phyloP scores from a whole-genome alignment of 1,140 invertebrate species.

The Cydia splendana region DNA sequence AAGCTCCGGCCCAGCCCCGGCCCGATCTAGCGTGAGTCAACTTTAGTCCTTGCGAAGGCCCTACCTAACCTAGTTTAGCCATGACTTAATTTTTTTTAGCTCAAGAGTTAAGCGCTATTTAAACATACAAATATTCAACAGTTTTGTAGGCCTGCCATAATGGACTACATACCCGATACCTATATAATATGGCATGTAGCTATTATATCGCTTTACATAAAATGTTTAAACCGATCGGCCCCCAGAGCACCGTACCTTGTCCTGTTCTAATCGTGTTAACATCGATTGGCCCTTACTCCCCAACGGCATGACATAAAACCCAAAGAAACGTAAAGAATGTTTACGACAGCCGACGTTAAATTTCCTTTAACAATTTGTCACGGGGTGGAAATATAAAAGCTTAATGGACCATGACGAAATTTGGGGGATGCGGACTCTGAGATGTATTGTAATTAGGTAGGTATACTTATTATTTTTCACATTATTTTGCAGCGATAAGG shows the following conservation, averaged over 20 bases:
- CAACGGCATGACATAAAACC: constrained; percentile 31
- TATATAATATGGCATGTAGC: too few relatives aligned
- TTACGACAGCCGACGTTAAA: constrained; percentile 19
- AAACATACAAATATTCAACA: too few relatives aligned
- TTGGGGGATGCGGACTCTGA: constrained; percentile 9
- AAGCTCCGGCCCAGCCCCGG: too few relatives aligned
- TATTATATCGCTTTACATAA: background rate
- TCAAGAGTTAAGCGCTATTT: too few relatives aligned
- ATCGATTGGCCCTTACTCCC: constrained; percentile 39
- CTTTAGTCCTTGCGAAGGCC: too few relatives aligned
- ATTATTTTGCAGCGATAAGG: background rate
- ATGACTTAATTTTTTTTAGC: too few relatives aligned
- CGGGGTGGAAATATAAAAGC: constrained; percentile 14
- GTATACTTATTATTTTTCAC: background rate
- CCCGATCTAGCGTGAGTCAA: too few relatives aligned
- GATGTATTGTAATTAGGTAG: background rate
- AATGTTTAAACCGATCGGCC: background rate
- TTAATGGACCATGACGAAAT: constrained; percentile 1
- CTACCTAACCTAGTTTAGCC: too few relatives aligned
- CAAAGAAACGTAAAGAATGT: constrained; percentile 30
- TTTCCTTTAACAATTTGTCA: constrained; percentile 22
- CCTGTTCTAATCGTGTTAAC: constrained; percentile 44
- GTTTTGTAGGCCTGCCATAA: too few relatives aligned
- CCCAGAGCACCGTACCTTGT: constrained; percentile 22
- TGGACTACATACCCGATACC: too few relatives aligned